These are phyloP conservation scores for Sipha flava DNA, from an alignment of 1,140 invertebrate genomes.

Conservation along the genomic window DNA sequence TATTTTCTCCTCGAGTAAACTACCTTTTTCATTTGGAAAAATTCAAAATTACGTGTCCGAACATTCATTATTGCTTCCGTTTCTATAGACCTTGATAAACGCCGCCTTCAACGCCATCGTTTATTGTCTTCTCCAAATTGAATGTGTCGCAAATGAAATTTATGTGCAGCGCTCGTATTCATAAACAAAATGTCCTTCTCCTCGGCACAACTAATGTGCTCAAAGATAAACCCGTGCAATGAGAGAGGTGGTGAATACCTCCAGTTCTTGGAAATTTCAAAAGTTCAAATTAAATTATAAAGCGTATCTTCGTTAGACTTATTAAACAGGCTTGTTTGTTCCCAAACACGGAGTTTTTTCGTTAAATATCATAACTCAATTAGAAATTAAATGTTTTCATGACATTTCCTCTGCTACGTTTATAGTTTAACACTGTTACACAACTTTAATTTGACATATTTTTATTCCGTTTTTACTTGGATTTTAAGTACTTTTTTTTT, in stretches of 20 bases:
- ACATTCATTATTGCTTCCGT: background rate
- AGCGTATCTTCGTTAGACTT: slow-evolving; percentile 6
- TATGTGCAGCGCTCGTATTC: background rate
- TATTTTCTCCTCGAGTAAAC: background rate
- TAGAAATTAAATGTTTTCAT: slow-evolving; percentile 7
- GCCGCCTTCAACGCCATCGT: background rate
- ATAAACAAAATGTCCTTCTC: background rate
- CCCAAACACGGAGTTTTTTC: background rate
- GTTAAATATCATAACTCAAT: slow-evolving; percentile 8
- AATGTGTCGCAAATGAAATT: slow-evolving; percentile 23
- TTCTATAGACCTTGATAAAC: background rate
- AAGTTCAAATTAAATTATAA: slow-evolving; percentile 21
- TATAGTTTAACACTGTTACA: background rate
- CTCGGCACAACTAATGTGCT: background rate
- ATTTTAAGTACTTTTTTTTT: too few relatives aligned
- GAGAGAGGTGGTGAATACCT: background rate
- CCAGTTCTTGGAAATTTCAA: background rate
- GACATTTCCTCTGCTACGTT: background rate
- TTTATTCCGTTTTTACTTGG: background rate
- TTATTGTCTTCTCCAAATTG: slow-evolving; percentile 8
- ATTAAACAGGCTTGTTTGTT: background rate
- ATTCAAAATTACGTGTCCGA: background rate
- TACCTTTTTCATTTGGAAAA: background rate
- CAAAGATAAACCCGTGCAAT: background rate
- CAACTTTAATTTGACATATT: background rate